A percentile compares a stretch with the other conserved stretches of the same genome.
These are phyloP conservation scores for Podotricha telesiphe DNA, from an alignment of 2,888 invertebrate species.

Conservation along the genomic window DNA sequence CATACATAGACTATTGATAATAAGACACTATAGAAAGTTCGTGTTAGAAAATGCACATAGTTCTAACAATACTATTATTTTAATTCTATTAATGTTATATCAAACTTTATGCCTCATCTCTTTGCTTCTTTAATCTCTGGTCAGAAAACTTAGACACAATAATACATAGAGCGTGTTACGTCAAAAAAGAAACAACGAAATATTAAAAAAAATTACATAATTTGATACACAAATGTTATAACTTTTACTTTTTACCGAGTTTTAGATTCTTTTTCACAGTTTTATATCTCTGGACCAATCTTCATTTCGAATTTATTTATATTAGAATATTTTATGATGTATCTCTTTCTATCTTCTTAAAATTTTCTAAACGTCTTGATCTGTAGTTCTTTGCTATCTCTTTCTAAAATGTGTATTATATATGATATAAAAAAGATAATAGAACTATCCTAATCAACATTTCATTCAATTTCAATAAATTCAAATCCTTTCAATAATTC, in stretches of 20 bases:
- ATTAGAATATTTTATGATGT: slow-evolving; percentile 54
- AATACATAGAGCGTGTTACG: neutral
- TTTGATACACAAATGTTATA: too few species aligned
- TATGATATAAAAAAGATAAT: neutral
- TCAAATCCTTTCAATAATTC: neutral
- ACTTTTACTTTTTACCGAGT: neutral
- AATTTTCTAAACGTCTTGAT: slow-evolving; percentile 32
- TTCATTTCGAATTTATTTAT: slow-evolving; percentile 72
- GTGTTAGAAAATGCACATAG: slow-evolving; percentile 28
- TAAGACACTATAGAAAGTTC: slow-evolving; percentile 22
- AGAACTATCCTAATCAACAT: neutral
- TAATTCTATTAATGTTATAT: neutral
- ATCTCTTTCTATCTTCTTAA: slow-evolving; percentile 30
- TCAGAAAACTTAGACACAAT: neutral
- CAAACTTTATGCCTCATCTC: slow-evolving; percentile 10
- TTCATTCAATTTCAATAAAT: neutral
- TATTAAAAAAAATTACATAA: neutral
- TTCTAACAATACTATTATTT: slow-evolving; percentile 10
- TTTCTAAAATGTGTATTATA: slow-evolving; percentile 10
- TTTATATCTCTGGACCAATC: slow-evolving; percentile 63
- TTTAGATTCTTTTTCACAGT: slow-evolving; percentile 8
- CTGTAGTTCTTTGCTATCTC: slow-evolving; percentile 19
- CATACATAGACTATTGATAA: slow-evolving; percentile 29
- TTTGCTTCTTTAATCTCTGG: slow-evolving; percentile 16
- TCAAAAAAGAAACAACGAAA: slow-evolving; percentile 2